These are phyloP conservation scores for Oryzias woworae DNA, from an alignment of 2,113 vertebrate species.

Conservation along the genomic window DNA sequence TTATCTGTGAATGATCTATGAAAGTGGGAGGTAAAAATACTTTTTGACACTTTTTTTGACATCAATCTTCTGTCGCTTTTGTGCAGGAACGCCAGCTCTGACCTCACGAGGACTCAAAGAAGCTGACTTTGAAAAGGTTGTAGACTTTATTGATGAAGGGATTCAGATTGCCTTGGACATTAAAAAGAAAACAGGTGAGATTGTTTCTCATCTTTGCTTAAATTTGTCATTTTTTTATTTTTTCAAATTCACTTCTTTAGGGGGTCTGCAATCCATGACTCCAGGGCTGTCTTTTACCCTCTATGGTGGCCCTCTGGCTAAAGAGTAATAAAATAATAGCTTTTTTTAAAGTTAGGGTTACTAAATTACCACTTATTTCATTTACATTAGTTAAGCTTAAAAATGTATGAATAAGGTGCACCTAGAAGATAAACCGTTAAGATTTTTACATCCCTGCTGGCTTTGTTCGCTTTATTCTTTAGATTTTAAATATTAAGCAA, in stretches of 20 bases:
- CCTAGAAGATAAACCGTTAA: too few species aligned
- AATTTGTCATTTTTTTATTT: background rate
- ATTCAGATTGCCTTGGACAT: constrained; percentile 85
- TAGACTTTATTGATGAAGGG: constrained; percentile 89
- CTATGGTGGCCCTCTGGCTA: too few species aligned
- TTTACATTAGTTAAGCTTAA: too few species aligned
- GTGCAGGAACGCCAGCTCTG: constrained; percentile 85
- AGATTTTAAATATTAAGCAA: too few species aligned
- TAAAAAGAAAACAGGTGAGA: constrained; percentile 88
- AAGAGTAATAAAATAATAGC: too few species aligned
- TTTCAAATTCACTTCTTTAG: background rate
- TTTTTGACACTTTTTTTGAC: background rate
- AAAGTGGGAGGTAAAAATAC: background rate
- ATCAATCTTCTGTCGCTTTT: background rate
- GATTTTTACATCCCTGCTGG: too few species aligned
- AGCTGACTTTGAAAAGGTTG: constrained; percentile 86
- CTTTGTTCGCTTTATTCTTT: too few species aligned
- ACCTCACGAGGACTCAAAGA: constrained; percentile 89
- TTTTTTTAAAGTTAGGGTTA: too few species aligned
- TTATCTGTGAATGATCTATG: background rate
- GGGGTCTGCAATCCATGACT: too few species aligned
- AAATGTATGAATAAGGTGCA: too few species aligned
- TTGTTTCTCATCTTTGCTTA: background rate
- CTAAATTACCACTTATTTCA: too few species aligned
- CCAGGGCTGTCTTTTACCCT: too few species aligned